Base-by-base conservation (phyloP, 64 coral and sea anemone genomes). In the Montipora foliosa region DNA sequence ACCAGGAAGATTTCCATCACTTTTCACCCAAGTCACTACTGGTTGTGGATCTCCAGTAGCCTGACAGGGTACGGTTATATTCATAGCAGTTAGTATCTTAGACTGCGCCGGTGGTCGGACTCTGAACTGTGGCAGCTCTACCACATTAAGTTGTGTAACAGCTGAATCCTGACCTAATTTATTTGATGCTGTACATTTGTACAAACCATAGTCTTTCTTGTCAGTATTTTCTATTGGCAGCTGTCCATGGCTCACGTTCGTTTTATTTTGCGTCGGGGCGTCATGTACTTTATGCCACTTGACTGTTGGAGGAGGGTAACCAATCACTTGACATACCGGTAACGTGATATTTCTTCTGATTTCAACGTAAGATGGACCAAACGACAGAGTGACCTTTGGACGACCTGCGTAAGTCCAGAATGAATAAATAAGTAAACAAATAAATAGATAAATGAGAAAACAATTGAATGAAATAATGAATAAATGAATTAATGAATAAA, bases 131-230 rank as follows among this genome's bases (percentile, higher is more conserved):
- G 89, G 89, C 7, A 80, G 62, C 10, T 81, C 75, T 3, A 90
- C 76, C 21, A 90, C 77, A 24, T 49, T 67, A 12, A 90, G 76
- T 3, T 49, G 46, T 22, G 76, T 67, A 78, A 64, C 46, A 10
- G 76, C 53, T 12, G 66, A 77, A 10, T 79, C 89, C 25, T 47
- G 17, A 1, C 89, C 89, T 49, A 90, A 49, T 17, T 11, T 8
- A 48, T 90, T 90, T 80, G 76, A 77, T 6, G 89, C 89, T 81
- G 69, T 10, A 14, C 89, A 90, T 68, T 68, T 49, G 77, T 90
- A 90, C 15, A 62, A 19, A 61, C 87, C 87, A 61, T 58, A 89
- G 66, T 89, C 87, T 25, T 60, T 53, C 51, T 89, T 89, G 4
- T 60, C 20, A 29, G 74, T 15, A 52, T 10, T 61, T 16, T 66